These are phyloP conservation scores for Cryptoblepharus egeriae DNA, from an alignment of 2,797 vertebrate species.

Conservation along the genomic window DNA sequence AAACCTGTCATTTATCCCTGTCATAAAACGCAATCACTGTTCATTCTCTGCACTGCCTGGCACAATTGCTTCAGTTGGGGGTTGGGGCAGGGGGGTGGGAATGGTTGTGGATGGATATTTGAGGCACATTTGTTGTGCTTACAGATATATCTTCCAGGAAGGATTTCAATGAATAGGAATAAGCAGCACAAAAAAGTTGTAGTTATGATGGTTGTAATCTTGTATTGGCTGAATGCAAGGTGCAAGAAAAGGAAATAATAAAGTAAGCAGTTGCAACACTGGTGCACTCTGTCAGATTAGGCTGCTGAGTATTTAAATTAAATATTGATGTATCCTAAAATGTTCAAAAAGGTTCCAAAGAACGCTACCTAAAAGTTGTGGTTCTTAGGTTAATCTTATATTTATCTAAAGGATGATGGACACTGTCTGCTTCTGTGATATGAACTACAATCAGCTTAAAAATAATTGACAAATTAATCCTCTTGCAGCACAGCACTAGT, in stretches of 20 bases:
- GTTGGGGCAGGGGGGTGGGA: conserved; percentile 35
- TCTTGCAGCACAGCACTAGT: conserved; percentile 62
- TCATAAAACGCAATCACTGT: conserved; percentile 60
- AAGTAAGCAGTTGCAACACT: conserved; percentile 23
- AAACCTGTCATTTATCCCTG: conserved; percentile 70
- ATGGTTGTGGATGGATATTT: conserved; percentile 46
- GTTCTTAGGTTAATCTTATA: conserved; percentile 75
- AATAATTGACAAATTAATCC: conserved; percentile 80
- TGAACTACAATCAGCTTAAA: conserved; percentile 73
- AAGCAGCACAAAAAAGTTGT: neutral
- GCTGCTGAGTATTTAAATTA: conserved; percentile 59
- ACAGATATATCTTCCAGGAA: conserved; percentile 36
- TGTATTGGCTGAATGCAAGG: neutral
- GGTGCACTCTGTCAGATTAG: conserved; percentile 23
- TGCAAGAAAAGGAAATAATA: neutral
- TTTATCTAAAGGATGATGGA: conserved; percentile 75
- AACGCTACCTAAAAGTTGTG: conserved; percentile 63
- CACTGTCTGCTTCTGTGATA: conserved; percentile 71
- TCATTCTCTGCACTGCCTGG: conserved; percentile 52
- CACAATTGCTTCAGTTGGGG: conserved; percentile 55
- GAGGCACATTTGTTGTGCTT: conserved; percentile 36
- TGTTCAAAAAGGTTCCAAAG: conserved; percentile 68
- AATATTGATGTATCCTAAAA: conserved; percentile 63
- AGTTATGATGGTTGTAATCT: conserved; percentile 8
- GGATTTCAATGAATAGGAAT: conserved; percentile 48